A percentile compares a stretch with the other conserved stretches of the same genome.
Conservation (phyloP, 2,797 vertebrate genomes). For the Hypotaenidia okinawae region DNA sequence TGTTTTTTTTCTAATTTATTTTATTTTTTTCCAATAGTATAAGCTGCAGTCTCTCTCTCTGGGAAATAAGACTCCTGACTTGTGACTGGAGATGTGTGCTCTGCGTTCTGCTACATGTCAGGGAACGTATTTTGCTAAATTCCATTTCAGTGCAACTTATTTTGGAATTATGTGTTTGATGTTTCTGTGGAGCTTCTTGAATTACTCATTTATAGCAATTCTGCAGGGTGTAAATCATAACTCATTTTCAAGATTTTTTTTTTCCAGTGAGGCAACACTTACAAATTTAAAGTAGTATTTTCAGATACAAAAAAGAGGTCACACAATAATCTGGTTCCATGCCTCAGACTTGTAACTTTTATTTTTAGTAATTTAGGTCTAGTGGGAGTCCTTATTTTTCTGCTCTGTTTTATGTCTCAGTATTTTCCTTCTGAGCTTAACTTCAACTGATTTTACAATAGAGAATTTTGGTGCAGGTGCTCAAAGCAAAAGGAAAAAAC, state of each 20-base stretch:
- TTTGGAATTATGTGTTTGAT: background rate
- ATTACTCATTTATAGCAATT: constrained; percentile 51
- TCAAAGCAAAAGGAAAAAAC: background rate
- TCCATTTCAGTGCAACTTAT: constrained; percentile 8
- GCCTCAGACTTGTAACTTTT: constrained; percentile 7
- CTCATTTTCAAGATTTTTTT: background rate
- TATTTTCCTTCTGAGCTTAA: constrained; percentile 18
- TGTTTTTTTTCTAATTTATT: too few species aligned
- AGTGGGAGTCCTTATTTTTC: constrained; percentile 36
- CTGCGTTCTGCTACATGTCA: background rate
- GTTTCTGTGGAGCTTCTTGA: constrained; percentile 17
- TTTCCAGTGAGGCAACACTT: constrained; percentile 19
- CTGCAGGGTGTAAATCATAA: background rate
- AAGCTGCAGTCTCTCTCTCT: background rate
- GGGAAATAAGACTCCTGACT: background rate
- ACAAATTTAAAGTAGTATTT: constrained; percentile 25
- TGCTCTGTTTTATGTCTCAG: background rate
- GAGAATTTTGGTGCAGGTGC: constrained; percentile 19
- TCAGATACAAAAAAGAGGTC: constrained; percentile 11
- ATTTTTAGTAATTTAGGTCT: constrained; percentile 9
- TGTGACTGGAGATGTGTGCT: background rate
- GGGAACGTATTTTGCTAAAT: background rate
- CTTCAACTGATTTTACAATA: background rate
- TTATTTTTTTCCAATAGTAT: background rate
- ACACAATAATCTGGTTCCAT: background rate